These are phyloP conservation scores for Alloscopus bannaensis DNA, from an alignment of 2,888 invertebrate species.

Conservation along the genomic window DNA sequence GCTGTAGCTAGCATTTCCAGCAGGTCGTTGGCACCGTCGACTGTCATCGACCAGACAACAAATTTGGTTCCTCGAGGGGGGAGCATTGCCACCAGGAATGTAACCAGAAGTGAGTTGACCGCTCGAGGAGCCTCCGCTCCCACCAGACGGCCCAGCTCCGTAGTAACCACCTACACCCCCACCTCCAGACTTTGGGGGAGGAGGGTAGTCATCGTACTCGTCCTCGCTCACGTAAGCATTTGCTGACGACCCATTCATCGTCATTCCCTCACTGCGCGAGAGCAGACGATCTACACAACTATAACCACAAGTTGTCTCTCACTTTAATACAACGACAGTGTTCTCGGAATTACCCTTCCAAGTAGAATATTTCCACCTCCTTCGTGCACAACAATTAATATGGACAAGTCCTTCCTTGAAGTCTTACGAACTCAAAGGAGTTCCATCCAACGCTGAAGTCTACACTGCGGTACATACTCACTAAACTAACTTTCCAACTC, in stretches of 20 bases:
- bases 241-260: conserved; percentile 69
- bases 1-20: conserved; percentile 96
- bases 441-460: too few species aligned
- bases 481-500: too few species aligned
- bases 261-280: too few species aligned
- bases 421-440: too few species aligned
- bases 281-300: too few species aligned
- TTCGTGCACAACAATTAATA: too few species aligned
- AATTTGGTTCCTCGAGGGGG: conserved; percentile 79
- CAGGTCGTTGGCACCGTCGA: conserved; percentile 89
- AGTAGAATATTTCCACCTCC: too few species aligned
- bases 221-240: conserved; percentile 71
- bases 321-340: too few species aligned
- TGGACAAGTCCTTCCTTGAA: too few species aligned
- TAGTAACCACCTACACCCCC: conserved; percentile 33
- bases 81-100: conserved; percentile 37
- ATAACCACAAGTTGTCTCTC: too few species aligned
- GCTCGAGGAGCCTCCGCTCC: conserved; percentile 9
- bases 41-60: conserved; percentile 95
- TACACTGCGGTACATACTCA: too few species aligned
- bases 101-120: conserved; percentile 32
- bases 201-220: conserved; percentile 69
- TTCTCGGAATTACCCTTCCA: too few species aligned
- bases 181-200: conserved; percentile 31
- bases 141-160: conserved; percentile 30